These are phyloP conservation scores for Pocota personata DNA, from an alignment of 2,888 invertebrate species.

Conservation along the genomic window DNA sequence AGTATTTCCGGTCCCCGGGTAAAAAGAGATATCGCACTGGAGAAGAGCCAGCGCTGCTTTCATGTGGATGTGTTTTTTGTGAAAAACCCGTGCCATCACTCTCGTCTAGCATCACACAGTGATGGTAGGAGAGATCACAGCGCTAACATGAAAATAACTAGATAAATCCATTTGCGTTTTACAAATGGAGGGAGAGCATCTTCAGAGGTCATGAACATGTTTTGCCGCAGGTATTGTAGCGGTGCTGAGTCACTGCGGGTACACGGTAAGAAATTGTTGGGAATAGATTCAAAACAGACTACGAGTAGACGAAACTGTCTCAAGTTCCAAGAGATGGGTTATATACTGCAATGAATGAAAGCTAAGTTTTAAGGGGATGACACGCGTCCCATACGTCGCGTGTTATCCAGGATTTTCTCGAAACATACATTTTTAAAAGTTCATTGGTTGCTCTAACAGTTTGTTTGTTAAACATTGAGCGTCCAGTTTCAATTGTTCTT, in stretches of 20 bases:
- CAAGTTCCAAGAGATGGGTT: no score
- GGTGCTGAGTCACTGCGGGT: constrained; percentile 2
- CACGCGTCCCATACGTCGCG: no score
- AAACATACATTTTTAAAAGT: no score
- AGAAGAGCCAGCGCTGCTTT: neutral
- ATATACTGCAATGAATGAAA: no score
- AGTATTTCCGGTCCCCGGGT: constrained; percentile 42
- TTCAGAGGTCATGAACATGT: constrained; percentile 32
- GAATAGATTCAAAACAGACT: neutral
- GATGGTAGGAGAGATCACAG: neutral
- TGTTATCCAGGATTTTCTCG: no score
- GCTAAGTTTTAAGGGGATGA: no score
- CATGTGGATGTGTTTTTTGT: neutral
- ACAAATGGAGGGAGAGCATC: neutral
- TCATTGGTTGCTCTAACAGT: no score
- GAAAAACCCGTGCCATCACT: neutral
- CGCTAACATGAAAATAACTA: constrained; percentile 29
- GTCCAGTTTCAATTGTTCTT: no score
- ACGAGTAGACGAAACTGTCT: no score
- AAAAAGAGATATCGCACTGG: neutral
- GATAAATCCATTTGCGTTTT: constrained; percentile 30
- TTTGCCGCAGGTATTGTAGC: neutral
- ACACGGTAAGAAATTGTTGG: neutral
- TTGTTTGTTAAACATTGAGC: no score
- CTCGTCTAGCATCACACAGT: neutral